Evolutionary conservation across 2,797 vertebrate species (phyloP), one percentile per base, ranked within the genome.

Genomic region (Eremophila alpestris): DNA sequence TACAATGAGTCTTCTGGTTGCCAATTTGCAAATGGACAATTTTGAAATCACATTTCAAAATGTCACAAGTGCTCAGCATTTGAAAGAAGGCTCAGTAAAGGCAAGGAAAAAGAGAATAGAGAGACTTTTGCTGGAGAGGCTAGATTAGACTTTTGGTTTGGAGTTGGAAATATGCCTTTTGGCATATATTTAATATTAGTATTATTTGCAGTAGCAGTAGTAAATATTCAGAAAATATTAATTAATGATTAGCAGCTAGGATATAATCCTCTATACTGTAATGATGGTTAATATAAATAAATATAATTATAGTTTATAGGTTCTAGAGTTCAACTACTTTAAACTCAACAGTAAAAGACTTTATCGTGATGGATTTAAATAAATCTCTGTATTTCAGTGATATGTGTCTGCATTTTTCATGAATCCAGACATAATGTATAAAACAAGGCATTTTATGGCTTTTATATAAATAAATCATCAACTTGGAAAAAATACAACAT

Each of bases 31-130:
- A 87, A 78, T 68, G 51, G 69, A 81, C 81, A 81, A 73, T 65
- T 93, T 81, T 83, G 51, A 94, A 94, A 94, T 23, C 73, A 75
- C 46, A 69, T 79, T 89, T 70, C 62, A 87, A 73, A 90, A 79
- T n/a, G 41, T 83, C 91, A 86, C 58, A 48, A 91, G 36, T 7
- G 29, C 41, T 92, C 73, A 81, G 51, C 41, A 34, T 74, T 92
- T 83, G 34, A 86, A 92, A 91, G 62, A 68, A 68, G 40, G 46
- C 43, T 87, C 56, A 68, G 76, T 41, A 86, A 88, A 88, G 51
- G 73, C 79, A 86, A 43, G 17, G 21, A 69, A 81, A 48, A 93
- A n/a, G 38, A 41, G 29, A 62, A 38, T 62, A 62, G 59, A 62
- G 27, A 62, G 19, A 62, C 19, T 62, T 60, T 29, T 64, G 23